These are phyloP conservation scores for Phaethon lepturus DNA, from an alignment of 2,113 vertebrate species.

Conservation along the genomic window DNA sequence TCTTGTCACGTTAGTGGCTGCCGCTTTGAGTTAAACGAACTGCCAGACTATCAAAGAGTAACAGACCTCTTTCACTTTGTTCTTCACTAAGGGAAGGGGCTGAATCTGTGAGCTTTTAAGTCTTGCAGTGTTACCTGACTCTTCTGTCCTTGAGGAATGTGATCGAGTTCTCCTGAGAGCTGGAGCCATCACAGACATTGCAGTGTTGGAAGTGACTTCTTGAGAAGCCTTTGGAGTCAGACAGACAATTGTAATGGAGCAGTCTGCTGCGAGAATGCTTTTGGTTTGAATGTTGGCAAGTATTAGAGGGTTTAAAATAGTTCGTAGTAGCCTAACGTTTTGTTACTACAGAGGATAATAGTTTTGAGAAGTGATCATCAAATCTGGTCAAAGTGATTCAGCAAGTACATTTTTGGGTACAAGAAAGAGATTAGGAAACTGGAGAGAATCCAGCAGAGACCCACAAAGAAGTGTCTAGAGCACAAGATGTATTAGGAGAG, in stretches of 20 bases:
- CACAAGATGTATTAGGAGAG: neutral
- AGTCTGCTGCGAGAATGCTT: neutral
- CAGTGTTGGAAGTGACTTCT: conserved; percentile 75
- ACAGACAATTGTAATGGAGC: conserved; percentile 69
- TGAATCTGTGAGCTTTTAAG: conserved; percentile 57
- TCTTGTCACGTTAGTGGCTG: too few relatives aligned
- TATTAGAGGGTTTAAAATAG: neutral
- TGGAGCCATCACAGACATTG: conserved; percentile 68
- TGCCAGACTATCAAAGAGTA: neutral
- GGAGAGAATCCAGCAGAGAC: neutral
- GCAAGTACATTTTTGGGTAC: neutral
- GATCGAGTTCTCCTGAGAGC: conserved; percentile 68
- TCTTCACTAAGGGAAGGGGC: conserved; percentile 67
- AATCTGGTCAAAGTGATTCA: neutral
- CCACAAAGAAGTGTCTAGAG: neutral
- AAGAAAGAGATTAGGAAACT: neutral
- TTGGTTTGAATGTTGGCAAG: neutral
- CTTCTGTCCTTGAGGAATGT: conserved; percentile 68
- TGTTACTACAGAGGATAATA: neutral
- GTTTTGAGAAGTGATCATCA: neutral
- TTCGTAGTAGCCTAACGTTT: neutral
- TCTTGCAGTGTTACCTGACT: conserved; percentile 73
- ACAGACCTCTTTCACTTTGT: neutral
- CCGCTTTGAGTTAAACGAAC: neutral
- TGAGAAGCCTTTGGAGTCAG: conserved; percentile 76